Evolutionary conservation across 2,113 vertebrate species (phyloP), one percentile per base, ranked within the genome.

Genomic region (Pelusios castaneus): DNA sequence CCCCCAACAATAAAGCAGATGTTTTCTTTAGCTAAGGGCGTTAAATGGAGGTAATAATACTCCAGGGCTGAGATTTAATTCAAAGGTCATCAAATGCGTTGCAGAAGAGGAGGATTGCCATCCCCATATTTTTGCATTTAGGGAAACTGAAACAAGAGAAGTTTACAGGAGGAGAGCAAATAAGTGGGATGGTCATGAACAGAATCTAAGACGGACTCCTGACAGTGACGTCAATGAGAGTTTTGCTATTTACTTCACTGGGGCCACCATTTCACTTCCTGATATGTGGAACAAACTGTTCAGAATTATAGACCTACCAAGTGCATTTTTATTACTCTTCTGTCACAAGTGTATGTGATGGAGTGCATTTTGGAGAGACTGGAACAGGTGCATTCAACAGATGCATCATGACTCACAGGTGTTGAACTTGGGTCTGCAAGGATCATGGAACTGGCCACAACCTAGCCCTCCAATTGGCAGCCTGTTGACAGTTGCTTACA

Each of bases 31-130:
- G 0, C 92, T 92, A 93, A 94, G 96, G 85, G 87, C 89, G 43
- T 94, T 94, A 95, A 94, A 94, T 76, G 56, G 73, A 94, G 93
- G 80, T 29, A 91, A 91, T 43, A 92, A 91, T 89, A 27, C 67
- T 67, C 78, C 2, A 1, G 0, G 63, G 38, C 24, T 49, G 94
- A 94, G 90, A 94, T 90, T 80, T 93, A 94, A 96, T 58, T 85
- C 77, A 56, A 96, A 84, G 0, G 6, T 41, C 88, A 95, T 75
- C 76, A 95, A 82, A 93, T 0, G 0, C 76, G 90, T 91, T 93
- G 51, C 83, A 91, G 49, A 1, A n/a, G 82, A 87, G 52, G 34
- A 52, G 56, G 92, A 95, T 95, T 83, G 43, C 82, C 93, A n/a
- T 12, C 12, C 43, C 29, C 80, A 6, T 24, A 34, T 88, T 96